A percentile compares a stretch with the other conserved stretches of the same genome.
phyloP scores from a whole-genome alignment of 92 coral and sea anemone species.

The Porites cylindrica region DNA sequence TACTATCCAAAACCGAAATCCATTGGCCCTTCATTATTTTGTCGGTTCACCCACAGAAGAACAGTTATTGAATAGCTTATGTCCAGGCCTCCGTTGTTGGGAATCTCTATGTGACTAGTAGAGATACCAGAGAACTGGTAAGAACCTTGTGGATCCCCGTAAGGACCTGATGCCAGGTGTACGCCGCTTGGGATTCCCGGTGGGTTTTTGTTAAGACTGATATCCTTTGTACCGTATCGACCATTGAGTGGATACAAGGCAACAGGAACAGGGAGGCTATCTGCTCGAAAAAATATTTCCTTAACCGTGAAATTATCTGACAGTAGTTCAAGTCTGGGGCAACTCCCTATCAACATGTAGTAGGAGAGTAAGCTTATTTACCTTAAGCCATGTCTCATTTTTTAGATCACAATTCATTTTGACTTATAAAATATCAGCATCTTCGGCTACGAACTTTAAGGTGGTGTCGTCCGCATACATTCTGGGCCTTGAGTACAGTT shows the following conservation, averaged over 20 bases:
- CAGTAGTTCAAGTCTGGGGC: too few relatives aligned
- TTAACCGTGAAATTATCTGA: too few relatives aligned
- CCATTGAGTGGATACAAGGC: slow-evolving; percentile 38
- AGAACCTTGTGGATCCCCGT: slow-evolving; percentile 44
- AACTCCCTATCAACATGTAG: too few relatives aligned
- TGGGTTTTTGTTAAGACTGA: slow-evolving; percentile 39
- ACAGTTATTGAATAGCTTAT: slow-evolving; percentile 1
- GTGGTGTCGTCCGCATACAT: too few relatives aligned
- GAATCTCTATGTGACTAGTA: slow-evolving; percentile 35
- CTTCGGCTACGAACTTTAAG: too few relatives aligned
- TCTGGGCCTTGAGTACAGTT: too few relatives aligned
- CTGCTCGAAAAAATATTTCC: neutral
- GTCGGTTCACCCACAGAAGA: slow-evolving; percentile 4
- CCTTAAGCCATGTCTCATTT: too few relatives aligned
- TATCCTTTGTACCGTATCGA: slow-evolving; percentile 19
- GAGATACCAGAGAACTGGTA: slow-evolving; percentile 33
- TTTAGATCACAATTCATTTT: too few relatives aligned
- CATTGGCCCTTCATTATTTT: neutral
- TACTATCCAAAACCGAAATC: neutral
- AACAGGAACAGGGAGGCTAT: neutral
- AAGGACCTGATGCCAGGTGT: slow-evolving; percentile 14
- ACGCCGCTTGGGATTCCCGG: slow-evolving; percentile 10
- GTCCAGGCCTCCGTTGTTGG: slow-evolving; percentile 26
- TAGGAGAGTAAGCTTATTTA: too few relatives aligned
- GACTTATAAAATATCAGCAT: too few relatives aligned